phyloP scores from a whole-genome alignment of 2,888 invertebrate species.

The Calliscelio sp. region DNA sequence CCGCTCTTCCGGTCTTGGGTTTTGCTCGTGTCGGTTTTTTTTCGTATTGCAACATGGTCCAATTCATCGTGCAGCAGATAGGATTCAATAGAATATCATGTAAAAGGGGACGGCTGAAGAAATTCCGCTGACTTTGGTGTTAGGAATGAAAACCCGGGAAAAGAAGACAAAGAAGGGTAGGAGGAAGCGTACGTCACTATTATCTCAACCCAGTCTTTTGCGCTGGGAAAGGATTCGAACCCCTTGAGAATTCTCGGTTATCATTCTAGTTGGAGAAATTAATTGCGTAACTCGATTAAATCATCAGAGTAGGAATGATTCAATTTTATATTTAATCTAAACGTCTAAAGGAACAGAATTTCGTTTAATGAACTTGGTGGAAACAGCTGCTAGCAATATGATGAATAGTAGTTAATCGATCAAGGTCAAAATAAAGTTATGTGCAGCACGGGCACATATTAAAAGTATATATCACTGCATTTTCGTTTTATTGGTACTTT shows the following conservation, averaged over 20 bases:
- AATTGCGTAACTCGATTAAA: constrained; percentile 68
- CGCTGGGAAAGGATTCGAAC: constrained; percentile 62
- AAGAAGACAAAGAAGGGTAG: constrained; percentile 63
- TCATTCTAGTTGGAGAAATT: constrained; percentile 66
- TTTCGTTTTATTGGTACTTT: constrained; percentile 4
- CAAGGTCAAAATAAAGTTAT: constrained; percentile 60
- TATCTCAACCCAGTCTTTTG: constrained; percentile 65
- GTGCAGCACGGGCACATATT: constrained; percentile 40
- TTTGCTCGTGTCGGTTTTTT: not conserved
- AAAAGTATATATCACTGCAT: constrained; percentile 42
- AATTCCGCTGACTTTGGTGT: constrained; percentile 65
- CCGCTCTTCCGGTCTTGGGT: too few relatives aligned
- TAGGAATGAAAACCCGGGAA: constrained; percentile 56
- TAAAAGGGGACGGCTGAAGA: constrained; percentile 51
- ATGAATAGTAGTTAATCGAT: constrained; percentile 63
- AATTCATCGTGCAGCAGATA: constrained; percentile 35
- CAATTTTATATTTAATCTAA: constrained; percentile 64
- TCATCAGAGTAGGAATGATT: constrained; percentile 60
- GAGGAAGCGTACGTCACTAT: constrained; percentile 66
- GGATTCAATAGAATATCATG: constrained; percentile 57
- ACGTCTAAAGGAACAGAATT: constrained; percentile 57
- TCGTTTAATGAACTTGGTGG: constrained; percentile 64
- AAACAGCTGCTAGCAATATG: constrained; percentile 58
- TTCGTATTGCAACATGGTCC: constrained; percentile 37
- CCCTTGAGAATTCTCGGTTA: constrained; percentile 68